Base-by-base conservation (phyloP, 1,140 invertebrate species). In the Penaeus japonicus region DNA sequence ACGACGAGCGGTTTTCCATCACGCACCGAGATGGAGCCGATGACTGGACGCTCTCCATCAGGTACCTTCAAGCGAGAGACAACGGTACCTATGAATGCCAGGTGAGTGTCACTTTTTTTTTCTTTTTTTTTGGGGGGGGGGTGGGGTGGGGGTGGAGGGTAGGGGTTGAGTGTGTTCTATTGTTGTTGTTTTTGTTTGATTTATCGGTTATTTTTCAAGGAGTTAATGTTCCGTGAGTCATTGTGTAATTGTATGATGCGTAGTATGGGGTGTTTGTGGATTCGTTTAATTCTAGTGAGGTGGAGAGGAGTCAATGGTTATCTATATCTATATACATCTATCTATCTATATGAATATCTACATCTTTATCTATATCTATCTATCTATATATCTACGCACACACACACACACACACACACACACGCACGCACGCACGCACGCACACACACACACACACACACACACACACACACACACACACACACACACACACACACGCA, bases 1-100 rank as follows among this genome's bases (percentile, higher is more conserved):
- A 97, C 92, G 97, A 98, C 93, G 96, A 97, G 92, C 94, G 97
- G 90, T 98, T 98, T 92, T 96, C 95, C 93, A 95, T 96, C 59
- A 93, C 96, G 57, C 96, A 96, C 92, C 95, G 96, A 90, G 88
- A 87, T 24, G 95, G 95, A 73, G 94, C 95, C 17, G 95, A 96
- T 90, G 96, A 96, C 92, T 99, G 97, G 97, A 97, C 96, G 80
- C 94, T 99, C 90, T 96, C 98, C 93, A 98, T 99, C 92, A 97
- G 97, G 94, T 98, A 97, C 93, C 96, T 98, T 84, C 96, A 97
- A 92, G 96, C 96, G 91, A 94, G 96, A 91, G 97, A 98, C 93
- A 97, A 97, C 91, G 98, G 98, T 90, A 97, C 96, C 77, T 99
- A 98, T 93, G 97, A 98, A 92, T 99, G 97, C 93, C 97, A 98